phyloP scores from a whole-genome alignment of 2,888 invertebrate species.

The Drepana falcataria region DNA sequence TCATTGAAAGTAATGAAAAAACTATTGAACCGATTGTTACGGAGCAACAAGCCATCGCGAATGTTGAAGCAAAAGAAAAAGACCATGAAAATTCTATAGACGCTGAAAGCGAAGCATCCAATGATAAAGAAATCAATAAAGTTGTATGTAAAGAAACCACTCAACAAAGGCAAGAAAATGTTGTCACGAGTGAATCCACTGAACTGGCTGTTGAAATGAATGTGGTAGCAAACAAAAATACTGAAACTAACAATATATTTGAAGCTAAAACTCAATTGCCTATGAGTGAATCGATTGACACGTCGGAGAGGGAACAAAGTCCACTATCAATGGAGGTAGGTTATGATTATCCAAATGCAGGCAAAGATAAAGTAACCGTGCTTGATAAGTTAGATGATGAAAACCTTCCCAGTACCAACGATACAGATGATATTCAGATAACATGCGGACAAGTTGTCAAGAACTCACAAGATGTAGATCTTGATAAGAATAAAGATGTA shows the following conservation, averaged over 20 bases:
- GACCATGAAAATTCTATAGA: slow-evolving; percentile 1
- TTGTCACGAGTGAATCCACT: background rate
- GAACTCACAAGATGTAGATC: slow-evolving; percentile 41
- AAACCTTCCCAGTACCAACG: slow-evolving; percentile 57
- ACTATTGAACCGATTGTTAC: background rate
- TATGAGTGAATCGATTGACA: slow-evolving; percentile 32
- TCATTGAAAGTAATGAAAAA: slow-evolving; percentile 3
- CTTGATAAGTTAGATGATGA: slow-evolving; percentile 57
- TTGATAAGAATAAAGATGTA: slow-evolving; percentile 21
- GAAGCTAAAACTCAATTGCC: slow-evolving; percentile 51
- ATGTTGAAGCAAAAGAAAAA: slow-evolving; percentile 9
- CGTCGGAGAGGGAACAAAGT: slow-evolving; percentile 37
- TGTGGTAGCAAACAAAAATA: slow-evolving; percentile 5
- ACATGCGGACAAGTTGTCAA: slow-evolving; percentile 56
- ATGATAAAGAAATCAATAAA: slow-evolving; percentile 5
- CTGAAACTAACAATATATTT: slow-evolving; percentile 23
- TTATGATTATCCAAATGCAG: slow-evolving; percentile 46
- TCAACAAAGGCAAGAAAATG: background rate
- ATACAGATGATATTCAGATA: slow-evolving; percentile 64
- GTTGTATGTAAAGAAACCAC: slow-evolving; percentile 1
- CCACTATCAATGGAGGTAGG: slow-evolving; percentile 50
- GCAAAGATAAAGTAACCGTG: slow-evolving; percentile 32
- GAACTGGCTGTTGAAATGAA: background rate
- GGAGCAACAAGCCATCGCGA: slow-evolving; percentile 13
- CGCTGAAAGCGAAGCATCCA: slow-evolving; percentile 5